Conservation (phyloP, 2,888 invertebrate genomes). For the Ochropleura leucogaster region DNA sequence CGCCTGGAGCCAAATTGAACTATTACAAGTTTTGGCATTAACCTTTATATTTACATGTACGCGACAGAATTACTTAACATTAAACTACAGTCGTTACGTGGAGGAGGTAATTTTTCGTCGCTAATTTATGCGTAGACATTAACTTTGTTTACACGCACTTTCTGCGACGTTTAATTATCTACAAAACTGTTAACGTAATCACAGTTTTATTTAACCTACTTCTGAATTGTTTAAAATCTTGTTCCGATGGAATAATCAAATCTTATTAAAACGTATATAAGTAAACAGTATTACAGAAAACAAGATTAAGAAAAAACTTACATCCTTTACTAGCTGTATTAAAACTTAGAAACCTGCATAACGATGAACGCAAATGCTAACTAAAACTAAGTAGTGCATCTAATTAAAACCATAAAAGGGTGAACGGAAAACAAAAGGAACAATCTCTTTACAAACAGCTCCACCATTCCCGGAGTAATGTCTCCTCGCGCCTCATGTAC, state of each 20-base stretch:
- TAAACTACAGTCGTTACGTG: constrained; percentile 36
- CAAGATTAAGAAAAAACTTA: neutral
- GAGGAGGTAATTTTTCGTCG: constrained; percentile 27
- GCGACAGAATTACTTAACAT: constrained; percentile 31
- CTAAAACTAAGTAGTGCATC: constrained; percentile 38
- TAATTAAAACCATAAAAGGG: constrained; percentile 57
- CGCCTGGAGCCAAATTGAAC: constrained; percentile 70
- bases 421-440: constrained; percentile 49
- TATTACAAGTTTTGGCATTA: constrained; percentile 62
- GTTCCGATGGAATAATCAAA: too few relatives aligned
- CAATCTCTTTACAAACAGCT: constrained; percentile 34
- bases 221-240: too few relatives aligned
- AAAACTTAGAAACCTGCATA: constrained; percentile 16
- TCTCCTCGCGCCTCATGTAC: constrained; percentile 31
- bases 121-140: constrained; percentile 28
- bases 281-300: neutral
- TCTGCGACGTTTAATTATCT: constrained; percentile 6
- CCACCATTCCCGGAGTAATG: constrained; percentile 36
- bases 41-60: constrained; percentile 47
- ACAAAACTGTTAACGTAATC: neutral
- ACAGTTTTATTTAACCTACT: too few relatives aligned
- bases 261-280: too few relatives aligned
- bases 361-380: constrained; percentile 8
- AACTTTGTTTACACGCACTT: constrained; percentile 13
- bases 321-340: neutral